Evolutionary conservation across 30 jellyfish, hydroid and myxozoan species (phyloP).

Genomic region (Aurelia aurita): DNA sequence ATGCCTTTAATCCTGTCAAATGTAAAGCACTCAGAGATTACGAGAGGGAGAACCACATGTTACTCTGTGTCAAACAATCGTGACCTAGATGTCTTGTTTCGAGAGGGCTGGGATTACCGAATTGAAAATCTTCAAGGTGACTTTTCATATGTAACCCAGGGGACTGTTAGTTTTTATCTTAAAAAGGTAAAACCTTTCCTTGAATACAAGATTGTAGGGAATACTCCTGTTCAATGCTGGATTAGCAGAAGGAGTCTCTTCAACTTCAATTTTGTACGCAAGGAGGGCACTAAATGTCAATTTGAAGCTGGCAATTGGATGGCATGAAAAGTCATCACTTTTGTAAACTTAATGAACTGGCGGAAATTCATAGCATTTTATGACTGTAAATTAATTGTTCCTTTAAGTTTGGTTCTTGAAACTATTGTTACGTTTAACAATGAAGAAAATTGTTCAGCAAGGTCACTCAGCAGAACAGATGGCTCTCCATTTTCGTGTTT

Average conservation of each 20-base stretch:
- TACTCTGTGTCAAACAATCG: not conserved
- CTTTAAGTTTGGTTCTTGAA: too few species aligned
- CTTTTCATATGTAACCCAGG: slow-evolving; percentile 2
- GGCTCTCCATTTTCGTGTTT: not conserved
- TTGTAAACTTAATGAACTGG: too few species aligned
- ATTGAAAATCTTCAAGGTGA: not conserved
- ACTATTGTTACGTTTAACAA: too few species aligned
- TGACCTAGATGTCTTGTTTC: not conserved
- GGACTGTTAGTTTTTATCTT: not conserved
- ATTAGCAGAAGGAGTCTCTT: not conserved
- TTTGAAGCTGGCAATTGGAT: not conserved
- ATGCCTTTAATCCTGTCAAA: not conserved
- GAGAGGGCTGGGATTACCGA: slow-evolving; percentile 15
- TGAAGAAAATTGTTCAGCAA: not conserved
- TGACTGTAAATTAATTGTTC: too few species aligned
- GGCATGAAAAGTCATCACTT: not conserved
- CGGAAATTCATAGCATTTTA: too few species aligned
- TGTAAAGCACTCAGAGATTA: not conserved
- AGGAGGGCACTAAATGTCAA: not conserved
- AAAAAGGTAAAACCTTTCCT: not conserved
- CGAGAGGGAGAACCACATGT: not conserved
- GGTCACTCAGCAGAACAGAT: not conserved
- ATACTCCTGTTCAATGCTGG: not conserved
- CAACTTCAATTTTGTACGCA: not conserved
- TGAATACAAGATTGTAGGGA: not conserved